Base-by-base conservation (phyloP, 2,888 invertebrate species). In the Azorinus chamasolen region DNA sequence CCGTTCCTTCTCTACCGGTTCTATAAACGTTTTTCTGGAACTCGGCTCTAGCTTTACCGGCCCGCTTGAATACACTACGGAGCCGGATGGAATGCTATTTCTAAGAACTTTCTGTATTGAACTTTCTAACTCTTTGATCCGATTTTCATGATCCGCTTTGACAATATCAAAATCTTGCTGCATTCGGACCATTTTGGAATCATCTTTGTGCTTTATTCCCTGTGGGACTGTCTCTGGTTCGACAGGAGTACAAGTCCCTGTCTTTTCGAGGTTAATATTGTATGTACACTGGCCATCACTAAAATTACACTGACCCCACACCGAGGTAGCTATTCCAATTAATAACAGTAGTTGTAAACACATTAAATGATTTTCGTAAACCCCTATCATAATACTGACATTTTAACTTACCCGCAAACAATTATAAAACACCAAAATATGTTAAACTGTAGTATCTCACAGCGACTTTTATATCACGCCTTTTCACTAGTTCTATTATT, bases 81-180 rank as follows among this genome's bases (percentile, higher is more conserved):
- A 51, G 1, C 51, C 65, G 6, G 68, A n/a, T 14, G 79, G 64
- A 10, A 86, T 74, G 14, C 81, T 75, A 39, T 80, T 83, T 18
- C 85, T 41, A 6, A 86, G 50, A 5, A 86, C 75, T 59, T 77
- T 83, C 64, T 86, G 86, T 37, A 86, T 79, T 0, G 86, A 83
- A 6, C 68, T 74, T 57, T 86, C 86, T 18, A 86, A 51, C 37
- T 85, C 84, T 62, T 79, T 78, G 4, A 86, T 79, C 48, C 86
- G 58, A 43, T 84, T 82, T 65, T 86, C 84, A 59, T 86, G 86
- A 39, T 85, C 79, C 16, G 74, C 70, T 68, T 85, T 86, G 8
- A 86, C 79, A n/a, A 65, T 69, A 39, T 85, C 58, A 16, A 86
- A 77, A 48, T 85, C 84, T 48, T 73, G 46, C 54, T 86, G 81